Percentiles rank a stretch among this genome's conserved stretches.
Evolutionary conservation across 2,797 vertebrate genomes (phyloP).

Genomic region (Coracias cyanogaster): DNA sequence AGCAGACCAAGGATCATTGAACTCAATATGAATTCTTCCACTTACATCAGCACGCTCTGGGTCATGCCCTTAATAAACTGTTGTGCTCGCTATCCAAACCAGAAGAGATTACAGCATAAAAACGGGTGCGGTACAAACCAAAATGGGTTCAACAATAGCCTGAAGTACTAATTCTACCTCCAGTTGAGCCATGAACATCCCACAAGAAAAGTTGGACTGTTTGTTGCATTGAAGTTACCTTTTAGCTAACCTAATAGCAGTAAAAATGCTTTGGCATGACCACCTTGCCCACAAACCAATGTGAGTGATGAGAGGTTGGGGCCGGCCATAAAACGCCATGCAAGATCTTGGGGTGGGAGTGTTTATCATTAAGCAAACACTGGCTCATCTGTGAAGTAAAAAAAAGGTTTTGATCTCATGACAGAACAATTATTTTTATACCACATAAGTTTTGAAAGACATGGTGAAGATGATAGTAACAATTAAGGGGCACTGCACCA

Average conservation of each 20-base stretch:
- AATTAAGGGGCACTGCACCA: neutral
- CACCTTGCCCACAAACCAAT: fast-evolving
- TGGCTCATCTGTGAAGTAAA: neutral
- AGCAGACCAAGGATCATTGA: slow-evolving; percentile 31
- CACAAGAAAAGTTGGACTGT: neutral
- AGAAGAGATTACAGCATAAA: neutral
- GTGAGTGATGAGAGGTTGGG: neutral
- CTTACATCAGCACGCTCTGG: slow-evolving; percentile 17
- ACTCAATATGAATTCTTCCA: slow-evolving; percentile 53
- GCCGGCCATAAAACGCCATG: fast-evolving
- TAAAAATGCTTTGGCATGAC: neutral
- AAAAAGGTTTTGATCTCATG: neutral
- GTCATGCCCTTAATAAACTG: slow-evolving; percentile 31
- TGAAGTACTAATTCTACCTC: neutral
- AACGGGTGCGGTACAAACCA: neutral
- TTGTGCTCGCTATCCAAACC: neutral
- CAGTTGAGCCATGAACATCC: neutral
- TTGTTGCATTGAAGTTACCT: neutral
- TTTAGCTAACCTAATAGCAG: fast-evolving
- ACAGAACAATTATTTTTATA: neutral
- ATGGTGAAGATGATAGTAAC: neutral
- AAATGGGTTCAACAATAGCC: neutral
- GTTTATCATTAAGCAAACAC: neutral
- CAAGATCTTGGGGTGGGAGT: neutral
- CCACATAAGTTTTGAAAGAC: neutral